Conservation (phyloP, 2,113 vertebrate species). For the Eulemur rufifrons region DNA sequence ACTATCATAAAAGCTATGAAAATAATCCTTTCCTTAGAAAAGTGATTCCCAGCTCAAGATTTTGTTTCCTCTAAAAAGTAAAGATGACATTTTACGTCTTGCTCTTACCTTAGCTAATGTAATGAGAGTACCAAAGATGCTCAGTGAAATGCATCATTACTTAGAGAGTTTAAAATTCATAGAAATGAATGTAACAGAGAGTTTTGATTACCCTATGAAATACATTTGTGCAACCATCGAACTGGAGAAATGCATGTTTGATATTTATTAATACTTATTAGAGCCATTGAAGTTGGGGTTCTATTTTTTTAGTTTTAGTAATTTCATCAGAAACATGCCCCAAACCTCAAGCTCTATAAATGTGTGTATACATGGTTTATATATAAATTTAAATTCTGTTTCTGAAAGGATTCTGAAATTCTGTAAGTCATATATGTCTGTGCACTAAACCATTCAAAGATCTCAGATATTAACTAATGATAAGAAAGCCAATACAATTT, state of each 20-base stretch:
- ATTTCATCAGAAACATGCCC: slow-evolving; percentile 12
- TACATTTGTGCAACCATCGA: not conserved
- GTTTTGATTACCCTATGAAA: slow-evolving; percentile 11
- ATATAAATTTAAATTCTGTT: not conserved
- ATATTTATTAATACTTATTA: slow-evolving; percentile 24
- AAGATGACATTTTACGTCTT: slow-evolving; percentile 64
- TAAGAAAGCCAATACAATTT: not conserved
- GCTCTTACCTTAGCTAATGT: slow-evolving; percentile 56
- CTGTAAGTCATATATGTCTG: not conserved
- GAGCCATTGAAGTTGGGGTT: not conserved
- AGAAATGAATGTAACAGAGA: slow-evolving; percentile 31
- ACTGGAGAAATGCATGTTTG: slow-evolving; percentile 56
- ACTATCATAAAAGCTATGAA: slow-evolving; percentile 58
- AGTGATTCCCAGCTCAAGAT: slow-evolving; percentile 44
- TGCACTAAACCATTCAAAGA: not conserved
- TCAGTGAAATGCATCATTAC: slow-evolving; percentile 40
- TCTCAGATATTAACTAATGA: slow-evolving; percentile 1
- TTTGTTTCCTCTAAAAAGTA: slow-evolving; percentile 50
- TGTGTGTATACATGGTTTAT: not conserved
- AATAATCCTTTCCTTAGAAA: slow-evolving; percentile 62
- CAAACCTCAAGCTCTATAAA: not conserved
- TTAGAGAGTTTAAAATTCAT: slow-evolving; percentile 64
- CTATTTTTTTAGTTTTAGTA: not conserved
- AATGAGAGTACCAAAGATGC: slow-evolving; percentile 40
- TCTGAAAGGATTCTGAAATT: not conserved